Evolutionary conservation across 1,140 invertebrate species (phyloP), one percentile per base, ranked within the genome.

Genomic region (Atta colombica): DNA sequence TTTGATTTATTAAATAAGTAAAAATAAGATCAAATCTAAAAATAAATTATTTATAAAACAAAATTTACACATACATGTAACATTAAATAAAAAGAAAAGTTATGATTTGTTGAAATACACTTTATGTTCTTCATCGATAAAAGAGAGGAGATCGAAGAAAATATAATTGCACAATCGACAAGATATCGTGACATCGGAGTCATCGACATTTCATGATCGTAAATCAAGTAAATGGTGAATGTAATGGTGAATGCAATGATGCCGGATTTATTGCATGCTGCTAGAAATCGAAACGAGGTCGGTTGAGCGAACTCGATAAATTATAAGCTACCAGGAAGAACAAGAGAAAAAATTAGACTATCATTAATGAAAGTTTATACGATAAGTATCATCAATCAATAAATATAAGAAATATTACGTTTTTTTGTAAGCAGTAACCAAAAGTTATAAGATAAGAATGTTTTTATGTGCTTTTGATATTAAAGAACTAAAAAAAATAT

Each of bases 171-270:
- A 75, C 77, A 86, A 90, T 84, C 87, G 71, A 49, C 61, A 53
- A 87, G 89, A 92, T 92, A 90, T 91, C 90, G 89, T 84, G 89
- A 87, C 87, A 88, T 87, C 71, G 51, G 53, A 85, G 86, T 84
- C 80, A 92, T 89, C 81, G 86, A 78, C 71, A 68, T 71, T 69
- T 89, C 82, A 81, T 85, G 91, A 91, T 91, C 93, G 91, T 94
- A 94, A 94, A 94, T 94, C 93, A 94, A 92, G 88, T 86, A 75
- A 75, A 65, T 80, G 85, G 84, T 80, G 78, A 88, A 87, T 55
- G 69, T 12, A 72, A 72, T 82, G 80, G 75, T 81, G 72, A 74
- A 88, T 68, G 77, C 68, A 89, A 89, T 53, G 72, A 92, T 91
- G 88, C 82, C 75, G 82, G 68, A 86, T 65, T 68, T 77, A 55